phyloP scores from a whole-genome alignment of 2,888 invertebrate genomes.

The Laothoe populi region DNA sequence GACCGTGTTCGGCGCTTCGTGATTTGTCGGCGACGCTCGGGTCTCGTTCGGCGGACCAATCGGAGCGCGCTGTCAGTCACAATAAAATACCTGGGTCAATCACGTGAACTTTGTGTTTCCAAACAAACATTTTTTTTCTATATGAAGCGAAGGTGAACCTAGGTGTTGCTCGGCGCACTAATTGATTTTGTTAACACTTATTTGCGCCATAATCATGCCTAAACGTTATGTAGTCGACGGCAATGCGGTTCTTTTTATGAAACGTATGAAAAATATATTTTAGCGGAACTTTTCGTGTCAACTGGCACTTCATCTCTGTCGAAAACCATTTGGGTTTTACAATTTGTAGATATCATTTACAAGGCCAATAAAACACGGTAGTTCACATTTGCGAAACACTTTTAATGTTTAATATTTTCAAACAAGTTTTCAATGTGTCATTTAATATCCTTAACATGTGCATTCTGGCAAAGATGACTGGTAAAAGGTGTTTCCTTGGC shows the following conservation, averaged over 20 bases:
- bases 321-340: neutral
- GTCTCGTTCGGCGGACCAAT: slow-evolving; percentile 82
- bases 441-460: slow-evolving; percentile 87
- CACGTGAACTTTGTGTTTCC: slow-evolving; percentile 90
- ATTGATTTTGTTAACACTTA: slow-evolving; percentile 25
- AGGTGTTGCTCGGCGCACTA: slow-evolving; percentile 36
- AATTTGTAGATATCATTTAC: slow-evolving; percentile 10
- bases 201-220: slow-evolving; percentile 36
- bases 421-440: slow-evolving; percentile 86
- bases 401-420: slow-evolving; percentile 87
- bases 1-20: slow-evolving; percentile 62
- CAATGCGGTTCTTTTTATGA: neutral
- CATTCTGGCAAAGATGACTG: slow-evolving; percentile 88
- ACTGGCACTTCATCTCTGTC: slow-evolving; percentile 47
- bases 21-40: slow-evolving; percentile 80
- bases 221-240: slow-evolving; percentile 27
- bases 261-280: neutral
- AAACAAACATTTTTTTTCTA: slow-evolving; percentile 86
- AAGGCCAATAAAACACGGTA: slow-evolving; percentile 42
- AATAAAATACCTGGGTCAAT: slow-evolving; percentile 85
- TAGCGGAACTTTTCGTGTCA: slow-evolving; percentile 2
- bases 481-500: slow-evolving; percentile 87
- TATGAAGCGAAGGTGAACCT: slow-evolving; percentile 47
- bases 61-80: slow-evolving; percentile 63
- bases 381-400: slow-evolving; percentile 88